Evolutionary conservation across 2,113 vertebrate species (phyloP).

Genomic region (Scopus umbretta): DNA sequence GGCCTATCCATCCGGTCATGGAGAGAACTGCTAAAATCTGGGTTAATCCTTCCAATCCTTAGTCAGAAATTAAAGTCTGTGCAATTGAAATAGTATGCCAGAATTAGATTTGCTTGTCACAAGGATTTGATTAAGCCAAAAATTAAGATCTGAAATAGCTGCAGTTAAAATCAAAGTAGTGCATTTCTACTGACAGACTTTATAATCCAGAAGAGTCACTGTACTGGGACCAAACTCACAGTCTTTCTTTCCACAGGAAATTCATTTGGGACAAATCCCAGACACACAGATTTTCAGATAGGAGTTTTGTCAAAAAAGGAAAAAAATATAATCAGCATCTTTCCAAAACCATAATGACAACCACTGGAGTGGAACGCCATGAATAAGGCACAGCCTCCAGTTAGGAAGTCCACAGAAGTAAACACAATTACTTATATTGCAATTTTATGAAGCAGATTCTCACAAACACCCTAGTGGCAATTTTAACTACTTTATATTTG

Average conservation of each 20-base stretch:
- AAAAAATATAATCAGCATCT: not conserved
- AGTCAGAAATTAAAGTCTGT: constrained; percentile 29
- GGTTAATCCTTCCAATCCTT: constrained; percentile 49
- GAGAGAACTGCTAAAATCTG: constrained; percentile 15
- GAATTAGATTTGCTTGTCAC: constrained; percentile 24
- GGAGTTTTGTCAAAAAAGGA: not conserved
- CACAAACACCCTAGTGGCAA: not conserved
- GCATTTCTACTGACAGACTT: not conserved
- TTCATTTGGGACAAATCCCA: constrained; percentile 14
- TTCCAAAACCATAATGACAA: not conserved
- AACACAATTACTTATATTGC: not conserved
- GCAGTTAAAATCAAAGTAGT: constrained; percentile 10
- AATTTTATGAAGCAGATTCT: not conserved
- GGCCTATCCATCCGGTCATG: constrained; percentile 9
- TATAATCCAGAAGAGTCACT: not conserved
- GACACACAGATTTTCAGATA: not conserved
- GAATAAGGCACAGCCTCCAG: not conserved
- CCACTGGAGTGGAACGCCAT: not conserved
- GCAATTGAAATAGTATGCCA: constrained; percentile 33
- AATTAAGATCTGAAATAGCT: constrained; percentile 44
- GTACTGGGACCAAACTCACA: not conserved
- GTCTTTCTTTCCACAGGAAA: not conserved
- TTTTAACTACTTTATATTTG: not conserved
- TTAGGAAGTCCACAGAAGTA: not conserved
- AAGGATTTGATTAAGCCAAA: constrained; percentile 29